Evolutionary conservation across 2,797 vertebrate species (phyloP), one percentile per base, ranked within the genome.

Genomic region (Acanthornis magna): DNA sequence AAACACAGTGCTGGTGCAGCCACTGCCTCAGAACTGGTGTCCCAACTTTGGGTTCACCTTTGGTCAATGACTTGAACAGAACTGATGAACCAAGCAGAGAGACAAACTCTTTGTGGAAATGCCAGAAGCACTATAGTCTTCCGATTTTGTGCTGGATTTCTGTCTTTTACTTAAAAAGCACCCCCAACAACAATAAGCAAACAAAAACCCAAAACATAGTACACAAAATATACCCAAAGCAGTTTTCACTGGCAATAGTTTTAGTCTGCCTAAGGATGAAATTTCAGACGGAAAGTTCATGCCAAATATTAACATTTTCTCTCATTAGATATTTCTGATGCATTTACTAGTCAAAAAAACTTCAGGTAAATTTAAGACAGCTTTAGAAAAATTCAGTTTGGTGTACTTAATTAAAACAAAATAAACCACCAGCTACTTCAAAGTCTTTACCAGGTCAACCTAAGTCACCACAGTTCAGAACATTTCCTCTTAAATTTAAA

Each of bases 401-500:
- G 5, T 50, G 45, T 63, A 74, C 12, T 92, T 66, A 68, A 4
- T 73, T 27, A n/a, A 82, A 95, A 45, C 15, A 85, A 84, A 96
- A 77, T 60, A 77, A 93, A 71, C 25, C 12, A 58, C 14, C 16
- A 71, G 36, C 20, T 87, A 94, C 77, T 90, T 95, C 89, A 91
- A 93, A 96, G 89, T 45, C 34, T 94, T 96, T 74, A 62, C 32
- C 34, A 91, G 55, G 53, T 88, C 79, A 93, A 26, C 15, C 6
- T 67, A 85, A 88, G 80, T 58, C 68, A 82, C 51, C 32, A 81
- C 25, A 62, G 60, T 84, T 96, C 54, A 77, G 85, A 93, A 72
- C 43, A 63, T 66, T 94, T 91, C 81, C 87, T 94, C 70, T 85
- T 72, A 71, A 77, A 89, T 85, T 85, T 62, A 81, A 85, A 95